Percentiles rank a stretch among this genome's conserved stretches.
phyloP scores from a whole-genome alignment of 2,888 invertebrate species.

The Catonia carolina region DNA sequence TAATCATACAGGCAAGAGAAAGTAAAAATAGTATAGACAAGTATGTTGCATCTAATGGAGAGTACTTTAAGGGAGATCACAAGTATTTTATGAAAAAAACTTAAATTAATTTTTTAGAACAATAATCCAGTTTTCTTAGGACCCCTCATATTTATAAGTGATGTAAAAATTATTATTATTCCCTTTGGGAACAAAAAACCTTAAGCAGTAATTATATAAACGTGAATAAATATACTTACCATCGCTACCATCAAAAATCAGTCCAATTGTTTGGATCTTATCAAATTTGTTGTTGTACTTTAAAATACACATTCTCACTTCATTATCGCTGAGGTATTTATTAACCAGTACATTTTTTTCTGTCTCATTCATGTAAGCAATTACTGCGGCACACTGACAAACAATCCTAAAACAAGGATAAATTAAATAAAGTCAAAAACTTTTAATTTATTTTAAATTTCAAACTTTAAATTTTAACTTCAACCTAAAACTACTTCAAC shows the following conservation, averaged over 20 bases:
- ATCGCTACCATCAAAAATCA: not conserved
- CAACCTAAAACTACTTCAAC: no score
- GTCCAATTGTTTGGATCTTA: not conserved
- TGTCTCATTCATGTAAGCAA: constrained; percentile 57
- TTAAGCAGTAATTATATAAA: no score
- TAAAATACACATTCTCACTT: not conserved
- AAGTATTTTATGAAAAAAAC: no score
- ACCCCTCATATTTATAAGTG: no score
- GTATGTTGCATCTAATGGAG: no score
- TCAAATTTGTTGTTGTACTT: not conserved
- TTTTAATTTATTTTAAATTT: not conserved
- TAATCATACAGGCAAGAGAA: no score
- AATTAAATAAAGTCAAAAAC: constrained; percentile 21
- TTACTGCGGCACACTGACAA: constrained; percentile 55
- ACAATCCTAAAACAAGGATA: constrained; percentile 50
- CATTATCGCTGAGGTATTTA: constrained; percentile 13
- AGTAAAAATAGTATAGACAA: no score
- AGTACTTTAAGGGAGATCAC: no score
- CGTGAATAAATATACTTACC: not conserved
- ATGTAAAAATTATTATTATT: no score
- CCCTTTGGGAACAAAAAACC: no score
- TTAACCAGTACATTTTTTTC: constrained; percentile 44
- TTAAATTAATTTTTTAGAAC: no score
- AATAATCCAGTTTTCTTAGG: no score
- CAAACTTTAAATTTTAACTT: not conserved